Conservation (phyloP, 2,888 invertebrate species). For the Cheilosia urbana region DNA sequence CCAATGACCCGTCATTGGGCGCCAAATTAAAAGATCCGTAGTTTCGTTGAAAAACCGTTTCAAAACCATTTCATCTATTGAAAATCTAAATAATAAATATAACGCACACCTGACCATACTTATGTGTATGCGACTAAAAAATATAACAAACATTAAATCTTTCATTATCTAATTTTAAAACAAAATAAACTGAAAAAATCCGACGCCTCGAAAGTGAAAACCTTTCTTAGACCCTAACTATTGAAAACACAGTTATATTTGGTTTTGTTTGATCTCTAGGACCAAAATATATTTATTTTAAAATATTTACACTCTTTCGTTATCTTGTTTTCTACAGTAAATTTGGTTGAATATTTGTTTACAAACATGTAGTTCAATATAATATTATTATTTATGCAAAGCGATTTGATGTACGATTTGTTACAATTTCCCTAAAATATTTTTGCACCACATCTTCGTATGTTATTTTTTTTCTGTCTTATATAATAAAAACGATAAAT, state of each 20-base stretch:
- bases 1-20: not conserved
- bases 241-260: conserved; percentile 2
- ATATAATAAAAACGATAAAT: conserved; percentile 20
- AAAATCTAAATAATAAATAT: too few species aligned
- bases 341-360: conserved; percentile 27
- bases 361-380: conserved; percentile 19
- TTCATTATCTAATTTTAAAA: too few species aligned
- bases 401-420: conserved; percentile 39
- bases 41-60: too few species aligned
- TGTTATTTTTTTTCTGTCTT: conserved; percentile 31
- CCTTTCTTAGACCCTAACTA: not conserved
- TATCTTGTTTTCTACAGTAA: conserved; percentile 13
- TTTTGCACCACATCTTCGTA: conserved; percentile 52
- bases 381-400: conserved; percentile 20
- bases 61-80: too few species aligned
- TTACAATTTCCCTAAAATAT: conserved; percentile 56
- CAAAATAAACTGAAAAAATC: too few species aligned
- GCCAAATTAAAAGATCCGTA: not conserved
- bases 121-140: too few species aligned
- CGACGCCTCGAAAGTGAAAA: too few species aligned
- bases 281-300: conserved; percentile 58
- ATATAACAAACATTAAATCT: too few species aligned
- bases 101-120: too few species aligned
- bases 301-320: conserved; percentile 36
- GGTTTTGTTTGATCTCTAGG: conserved; percentile 24